Conservation (phyloP, 1,140 invertebrate genomes). For the Apis florea region DNA sequence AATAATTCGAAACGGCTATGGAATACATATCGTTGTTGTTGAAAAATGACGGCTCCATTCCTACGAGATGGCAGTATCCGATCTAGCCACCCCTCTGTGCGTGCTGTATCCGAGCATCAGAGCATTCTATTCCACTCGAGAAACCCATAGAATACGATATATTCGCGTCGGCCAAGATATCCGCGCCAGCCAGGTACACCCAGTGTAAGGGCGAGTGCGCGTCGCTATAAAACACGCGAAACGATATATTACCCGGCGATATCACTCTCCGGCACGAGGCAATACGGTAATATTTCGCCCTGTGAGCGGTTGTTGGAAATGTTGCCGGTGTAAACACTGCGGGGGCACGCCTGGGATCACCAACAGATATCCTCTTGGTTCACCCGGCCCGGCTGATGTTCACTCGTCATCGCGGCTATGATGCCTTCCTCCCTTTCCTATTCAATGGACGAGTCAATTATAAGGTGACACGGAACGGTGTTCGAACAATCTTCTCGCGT, state of each 20-base stretch:
- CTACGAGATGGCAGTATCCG: no score
- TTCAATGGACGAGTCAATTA: constrained; percentile 38
- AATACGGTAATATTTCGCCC: constrained; percentile 55
- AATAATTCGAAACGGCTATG: no score
- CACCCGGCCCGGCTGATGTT: constrained; percentile 4
- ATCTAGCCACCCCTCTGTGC: background rate
- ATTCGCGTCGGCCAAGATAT: constrained; percentile 37
- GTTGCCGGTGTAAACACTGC: constrained; percentile 61
- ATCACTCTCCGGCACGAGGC: constrained; percentile 62
- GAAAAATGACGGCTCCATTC: no score
- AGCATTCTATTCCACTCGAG: background rate
- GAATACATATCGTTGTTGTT: no score
- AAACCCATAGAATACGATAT: constrained; percentile 9
- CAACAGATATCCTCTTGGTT: constrained; percentile 29
- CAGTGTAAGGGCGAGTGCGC: constrained; percentile 55
- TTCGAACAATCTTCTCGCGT: background rate
- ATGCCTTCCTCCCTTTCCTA: background rate
- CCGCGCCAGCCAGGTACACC: constrained; percentile 47
- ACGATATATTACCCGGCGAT: constrained; percentile 72
- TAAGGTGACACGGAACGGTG: constrained; percentile 11
- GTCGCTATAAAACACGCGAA: constrained; percentile 71
- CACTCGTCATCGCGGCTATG: constrained; percentile 17
- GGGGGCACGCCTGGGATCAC: constrained; percentile 54
- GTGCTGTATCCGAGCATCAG: background rate
- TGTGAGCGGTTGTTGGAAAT: constrained; percentile 32